Percentiles rank a stretch among this genome's conserved stretches.
phyloP scores from a whole-genome alignment of 2,888 invertebrate species.

The Scaptodrosophila latifasciaeformis region DNA sequence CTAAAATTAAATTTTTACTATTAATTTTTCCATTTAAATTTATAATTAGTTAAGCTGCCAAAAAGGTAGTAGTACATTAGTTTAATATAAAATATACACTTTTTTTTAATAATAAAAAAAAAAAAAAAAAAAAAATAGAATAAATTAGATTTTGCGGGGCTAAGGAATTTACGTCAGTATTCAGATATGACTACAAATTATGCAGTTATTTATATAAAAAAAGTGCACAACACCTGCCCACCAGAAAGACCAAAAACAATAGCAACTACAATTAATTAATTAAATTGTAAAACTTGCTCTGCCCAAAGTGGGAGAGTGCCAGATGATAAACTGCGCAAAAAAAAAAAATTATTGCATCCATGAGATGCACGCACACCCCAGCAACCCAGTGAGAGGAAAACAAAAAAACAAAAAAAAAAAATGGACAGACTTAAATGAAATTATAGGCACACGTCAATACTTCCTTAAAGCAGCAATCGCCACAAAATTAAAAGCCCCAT shows the following conservation, averaged over 20 bases:
- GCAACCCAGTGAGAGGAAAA: not conserved
- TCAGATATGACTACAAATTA: too few species aligned
- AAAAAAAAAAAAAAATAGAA: too few species aligned
- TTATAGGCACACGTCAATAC: conserved; percentile 38
- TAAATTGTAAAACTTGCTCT: conserved; percentile 21
- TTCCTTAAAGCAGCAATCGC: not conserved
- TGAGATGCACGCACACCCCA: not conserved
- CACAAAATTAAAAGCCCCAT: too few species aligned
- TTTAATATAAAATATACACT: too few species aligned
- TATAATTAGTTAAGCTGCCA: too few species aligned
- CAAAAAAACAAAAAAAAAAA: conserved; percentile 23
- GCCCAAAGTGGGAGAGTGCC: conserved; percentile 26
- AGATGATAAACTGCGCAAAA: conserved; percentile 41
- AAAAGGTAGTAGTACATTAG: too few species aligned
- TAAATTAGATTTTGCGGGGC: not conserved
- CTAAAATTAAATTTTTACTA: too few species aligned
- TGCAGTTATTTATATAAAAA: too few species aligned
- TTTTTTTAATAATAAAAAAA: too few species aligned
- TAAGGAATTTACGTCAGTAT: too few species aligned
- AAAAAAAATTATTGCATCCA: conserved; percentile 12
- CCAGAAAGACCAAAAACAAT: not conserved
- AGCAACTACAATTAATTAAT: conserved; percentile 26
- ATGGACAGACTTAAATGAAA: conserved; percentile 43
- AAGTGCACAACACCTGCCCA: too few species aligned
- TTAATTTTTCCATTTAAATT: too few species aligned